Percentiles rank a stretch among this genome's conserved stretches.
phyloP scores from a whole-genome alignment of 92 coral and sea anemone species.

The Umimayanthus chanpuru region DNA sequence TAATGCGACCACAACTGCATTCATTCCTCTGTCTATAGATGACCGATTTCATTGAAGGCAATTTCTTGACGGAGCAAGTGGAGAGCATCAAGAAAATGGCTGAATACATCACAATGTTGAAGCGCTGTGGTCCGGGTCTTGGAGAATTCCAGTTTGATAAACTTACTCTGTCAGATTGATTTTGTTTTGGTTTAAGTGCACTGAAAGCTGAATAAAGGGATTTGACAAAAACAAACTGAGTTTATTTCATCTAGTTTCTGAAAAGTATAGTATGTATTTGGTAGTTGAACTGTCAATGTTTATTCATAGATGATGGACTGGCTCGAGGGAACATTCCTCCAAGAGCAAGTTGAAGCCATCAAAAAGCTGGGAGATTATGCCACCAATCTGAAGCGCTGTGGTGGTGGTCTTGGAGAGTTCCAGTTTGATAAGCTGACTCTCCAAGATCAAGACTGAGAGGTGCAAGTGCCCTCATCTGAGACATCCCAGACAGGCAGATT shows the following conservation, averaged over 20 bases:
- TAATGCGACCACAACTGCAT: slow-evolving; percentile 1
- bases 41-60: slow-evolving; percentile 74
- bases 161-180: slow-evolving; percentile 64
- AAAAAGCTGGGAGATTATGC: slow-evolving; percentile 77
- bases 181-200: not conserved
- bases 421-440: slow-evolving; percentile 98
- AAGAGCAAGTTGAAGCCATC: slow-evolving; percentile 91
- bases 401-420: slow-evolving; percentile 93
- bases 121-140: slow-evolving; percentile 81
- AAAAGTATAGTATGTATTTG: not conserved
- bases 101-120: slow-evolving; percentile 61
- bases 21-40: slow-evolving; percentile 58
- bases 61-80: slow-evolving; percentile 79
- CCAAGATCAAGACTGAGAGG: slow-evolving; percentile 62
- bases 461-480: not conserved
- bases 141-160: slow-evolving; percentile 87
- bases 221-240: not conserved
- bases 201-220: not conserved
- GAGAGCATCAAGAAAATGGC: slow-evolving; percentile 80
- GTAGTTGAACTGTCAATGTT: slow-evolving; percentile 10
- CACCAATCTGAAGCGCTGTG: slow-evolving; percentile 91
- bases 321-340: slow-evolving; percentile 80
- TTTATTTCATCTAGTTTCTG: not conserved
- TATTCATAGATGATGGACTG: slow-evolving; percentile 87
- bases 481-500: slow-evolving; percentile 27